Conservation (phyloP, 2,888 invertebrate species). For the Tineola bisselliella region DNA sequence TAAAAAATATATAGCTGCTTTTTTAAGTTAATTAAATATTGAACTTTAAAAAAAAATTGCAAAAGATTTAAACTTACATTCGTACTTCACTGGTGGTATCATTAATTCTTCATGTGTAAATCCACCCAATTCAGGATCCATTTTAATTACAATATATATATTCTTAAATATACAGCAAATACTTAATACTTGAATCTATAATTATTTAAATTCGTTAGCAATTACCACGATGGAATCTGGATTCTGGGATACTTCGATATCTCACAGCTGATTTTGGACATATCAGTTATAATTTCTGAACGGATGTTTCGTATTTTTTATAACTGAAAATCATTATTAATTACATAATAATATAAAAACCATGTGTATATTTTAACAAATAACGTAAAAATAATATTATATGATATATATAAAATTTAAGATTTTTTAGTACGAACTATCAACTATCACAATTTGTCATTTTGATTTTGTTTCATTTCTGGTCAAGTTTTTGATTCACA, state of each 20-base stretch:
- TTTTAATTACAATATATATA: constrained; percentile 19
- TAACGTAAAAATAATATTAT: no score
- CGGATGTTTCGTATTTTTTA: neutral
- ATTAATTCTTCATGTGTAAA: constrained; percentile 70
- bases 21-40: neutral
- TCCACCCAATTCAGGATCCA: constrained; percentile 59
- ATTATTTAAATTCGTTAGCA: no score
- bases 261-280: neutral
- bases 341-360: no score
- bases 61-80: constrained; percentile 71
- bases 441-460: no score
- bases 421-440: no score
- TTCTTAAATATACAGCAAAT: neutral
- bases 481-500: neutral
- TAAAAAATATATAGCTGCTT: neutral
- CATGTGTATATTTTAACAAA: no score
- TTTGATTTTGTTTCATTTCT: neutral
- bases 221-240: neutral
- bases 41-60: neutral
- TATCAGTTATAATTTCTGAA: neutral
- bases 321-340: no score
- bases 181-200: no score
- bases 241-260: neutral
- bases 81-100: constrained; percentile 77
- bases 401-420: no score